A percentile compares a stretch with the other conserved stretches of the same genome.
These are phyloP conservation scores for Colletes latitarsis DNA, from an alignment of 1,140 invertebrate species.

Conservation along the genomic window DNA sequence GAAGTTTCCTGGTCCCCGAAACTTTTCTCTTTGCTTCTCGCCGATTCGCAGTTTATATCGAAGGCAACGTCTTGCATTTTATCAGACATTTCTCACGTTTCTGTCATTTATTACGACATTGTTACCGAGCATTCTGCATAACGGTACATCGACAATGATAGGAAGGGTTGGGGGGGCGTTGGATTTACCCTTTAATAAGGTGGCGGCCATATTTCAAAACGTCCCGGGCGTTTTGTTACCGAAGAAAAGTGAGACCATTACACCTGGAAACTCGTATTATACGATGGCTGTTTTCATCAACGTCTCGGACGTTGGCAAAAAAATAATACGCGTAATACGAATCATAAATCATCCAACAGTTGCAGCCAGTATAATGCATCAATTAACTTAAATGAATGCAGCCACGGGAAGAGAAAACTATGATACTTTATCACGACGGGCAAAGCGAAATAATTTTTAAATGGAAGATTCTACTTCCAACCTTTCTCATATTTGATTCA, in stretches of 20 bases:
- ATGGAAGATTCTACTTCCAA: too few relatives aligned
- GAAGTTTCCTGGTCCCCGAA: background rate
- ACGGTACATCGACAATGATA: slow-evolving; percentile 51
- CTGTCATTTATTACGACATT: slow-evolving; percentile 21
- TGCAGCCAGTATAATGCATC: slow-evolving; percentile 43
- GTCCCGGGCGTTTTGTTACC: slow-evolving; percentile 56
- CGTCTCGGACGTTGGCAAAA: slow-evolving; percentile 28
- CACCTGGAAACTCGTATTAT: slow-evolving; percentile 1
- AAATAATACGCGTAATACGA: slow-evolving; percentile 18
- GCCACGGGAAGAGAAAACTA: background rate
- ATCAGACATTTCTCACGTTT: slow-evolving; percentile 27
- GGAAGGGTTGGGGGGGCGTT: slow-evolving; percentile 31
- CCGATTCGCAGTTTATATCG: slow-evolving; percentile 10
- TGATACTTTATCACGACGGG: background rate
- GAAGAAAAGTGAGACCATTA: slow-evolving; percentile 48
- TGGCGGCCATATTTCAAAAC: slow-evolving; percentile 53
- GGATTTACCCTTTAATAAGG: slow-evolving; percentile 66
- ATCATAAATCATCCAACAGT: slow-evolving; percentile 53
- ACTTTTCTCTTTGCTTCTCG: slow-evolving; percentile 1
- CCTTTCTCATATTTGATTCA: too few relatives aligned
- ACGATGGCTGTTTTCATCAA: slow-evolving; percentile 54
- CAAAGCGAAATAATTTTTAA: too few relatives aligned
- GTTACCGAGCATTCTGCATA: slow-evolving; percentile 25
- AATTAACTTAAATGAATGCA: slow-evolving; percentile 50
- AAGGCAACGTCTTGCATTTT: slow-evolving; percentile 3